These are phyloP conservation scores for Astropecten irregularis DNA, from an alignment of 53 echinoderm and acorn worm genomes.

Conservation along the genomic window DNA sequence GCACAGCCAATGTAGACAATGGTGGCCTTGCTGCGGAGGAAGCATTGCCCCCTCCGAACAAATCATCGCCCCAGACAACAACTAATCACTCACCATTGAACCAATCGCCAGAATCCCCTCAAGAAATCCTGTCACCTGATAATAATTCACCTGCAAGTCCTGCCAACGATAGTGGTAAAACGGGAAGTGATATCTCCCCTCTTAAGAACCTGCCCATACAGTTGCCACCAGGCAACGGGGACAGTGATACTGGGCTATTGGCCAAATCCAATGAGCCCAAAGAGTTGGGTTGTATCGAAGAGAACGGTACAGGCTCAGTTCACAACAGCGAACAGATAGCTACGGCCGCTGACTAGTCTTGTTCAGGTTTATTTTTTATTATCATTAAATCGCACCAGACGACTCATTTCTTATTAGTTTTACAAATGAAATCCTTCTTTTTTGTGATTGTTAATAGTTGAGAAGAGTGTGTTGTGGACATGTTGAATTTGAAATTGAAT, in stretches of 20 bases:
- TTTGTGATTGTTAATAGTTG: constrained; percentile 27
- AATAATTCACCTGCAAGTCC: constrained; percentile 74
- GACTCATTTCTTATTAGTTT: too few relatives aligned
- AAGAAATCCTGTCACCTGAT: constrained; percentile 33
- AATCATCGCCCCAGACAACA: not conserved
- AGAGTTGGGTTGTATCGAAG: constrained; percentile 8
- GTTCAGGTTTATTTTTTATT: too few relatives aligned
- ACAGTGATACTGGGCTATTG: not conserved
- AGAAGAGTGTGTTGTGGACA: constrained; percentile 53
- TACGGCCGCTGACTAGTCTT: constrained; percentile 4
- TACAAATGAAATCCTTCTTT: too few relatives aligned
- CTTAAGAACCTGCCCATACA: not conserved
- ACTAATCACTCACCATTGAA: constrained; percentile 29
- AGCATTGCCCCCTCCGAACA: not conserved
- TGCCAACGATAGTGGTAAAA: not conserved
- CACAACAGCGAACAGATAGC: not conserved
- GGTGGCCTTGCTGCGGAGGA: not conserved
- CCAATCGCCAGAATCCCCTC: constrained; percentile 32
- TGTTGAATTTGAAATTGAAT: constrained; percentile 47
- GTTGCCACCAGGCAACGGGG: not conserved
- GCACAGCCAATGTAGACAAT: not conserved
- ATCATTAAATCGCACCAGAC: too few relatives aligned
- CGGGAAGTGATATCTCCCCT: not conserved
- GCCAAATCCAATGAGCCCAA: not conserved
- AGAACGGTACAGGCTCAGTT: constrained; percentile 29